Base-by-base conservation (phyloP, 2,797 vertebrate species). In the Catostomus latipinnis region DNA sequence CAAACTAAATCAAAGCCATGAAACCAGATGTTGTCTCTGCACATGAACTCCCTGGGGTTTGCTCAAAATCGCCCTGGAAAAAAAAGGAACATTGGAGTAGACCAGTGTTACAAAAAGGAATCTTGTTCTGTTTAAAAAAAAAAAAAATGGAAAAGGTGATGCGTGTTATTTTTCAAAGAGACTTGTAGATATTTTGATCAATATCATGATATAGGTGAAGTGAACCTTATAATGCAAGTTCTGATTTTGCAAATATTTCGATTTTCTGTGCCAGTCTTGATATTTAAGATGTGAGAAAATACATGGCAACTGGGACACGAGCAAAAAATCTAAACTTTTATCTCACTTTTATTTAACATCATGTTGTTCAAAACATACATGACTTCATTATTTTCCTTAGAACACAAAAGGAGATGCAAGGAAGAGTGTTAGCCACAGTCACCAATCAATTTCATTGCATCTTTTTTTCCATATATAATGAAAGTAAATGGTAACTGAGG, bases 71-170 rank as follows among this genome's bases (percentile, higher is more conserved):
- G 65, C 77, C 57, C 5, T 9, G 52, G 61, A 60, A 18, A 53
- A 74, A 9, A 71, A 57, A 74, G 8, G 70, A 83, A 81, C 78
- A 78, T 65, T 73, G 57, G 62, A 76, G 83, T 43, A 46, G 34
- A 16, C 46, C 58, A 49, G 6, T 63, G 56, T 78, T 73, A 70
- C 73, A 63, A 72, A 34, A 70, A 72, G 45, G 8, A 66, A 60
- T 18, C 65, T 74, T 80, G 77, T 76, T 79, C 58, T 54, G 53
- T 71, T n/a, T 34, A 3, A 34, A 65, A 71, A 50, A 76, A 76
- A 18, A 18, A 18, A 74, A 74, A 68, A 61, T 5, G 45, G 62
- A 71, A 58, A 52, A 58, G 61, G 58, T 67, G 14, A 22, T 54
- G 10, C 46, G 60, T 61, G 65, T 71, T 56, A n/a, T 63, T 53